Evolutionary conservation across 2,113 vertebrate species (phyloP).

Genomic region (Leiothrix lutea): DNA sequence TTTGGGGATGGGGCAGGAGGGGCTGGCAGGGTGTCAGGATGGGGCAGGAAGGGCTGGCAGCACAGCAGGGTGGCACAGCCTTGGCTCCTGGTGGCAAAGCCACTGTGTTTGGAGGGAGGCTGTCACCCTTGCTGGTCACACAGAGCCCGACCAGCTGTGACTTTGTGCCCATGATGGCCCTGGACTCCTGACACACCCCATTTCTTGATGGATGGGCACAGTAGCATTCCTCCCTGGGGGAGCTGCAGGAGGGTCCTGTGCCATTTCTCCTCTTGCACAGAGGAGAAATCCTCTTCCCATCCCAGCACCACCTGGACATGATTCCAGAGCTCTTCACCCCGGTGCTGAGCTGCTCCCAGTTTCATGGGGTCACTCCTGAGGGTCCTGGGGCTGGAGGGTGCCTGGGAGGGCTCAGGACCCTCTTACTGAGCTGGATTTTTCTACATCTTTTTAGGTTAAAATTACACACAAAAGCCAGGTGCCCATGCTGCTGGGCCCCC

Average conservation of each 20-base stretch:
- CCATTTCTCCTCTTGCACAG: background rate
- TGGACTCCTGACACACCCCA: rapidly evolving
- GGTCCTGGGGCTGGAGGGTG: background rate
- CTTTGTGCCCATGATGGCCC: rapidly evolving
- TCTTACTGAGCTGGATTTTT: background rate
- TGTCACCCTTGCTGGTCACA: background rate
- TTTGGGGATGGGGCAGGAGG: no score
- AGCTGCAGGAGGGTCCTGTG: background rate
- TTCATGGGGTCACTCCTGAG: rapidly evolving
- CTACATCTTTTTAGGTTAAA: conserved; percentile 78
- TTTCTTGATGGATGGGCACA: rapidly evolving
- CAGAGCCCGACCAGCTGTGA: background rate
- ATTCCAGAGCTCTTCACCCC: rapidly evolving
- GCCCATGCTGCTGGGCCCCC: conserved; percentile 89
- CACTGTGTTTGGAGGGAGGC: background rate
- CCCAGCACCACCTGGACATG: background rate
- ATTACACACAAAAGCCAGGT: conserved; percentile 97
- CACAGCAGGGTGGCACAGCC: background rate
- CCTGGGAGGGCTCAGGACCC: background rate
- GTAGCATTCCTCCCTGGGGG: background rate
- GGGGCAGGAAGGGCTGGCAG: background rate
- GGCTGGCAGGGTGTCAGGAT: rapidly evolving
- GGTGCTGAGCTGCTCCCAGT: background rate
- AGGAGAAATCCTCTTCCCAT: background rate
- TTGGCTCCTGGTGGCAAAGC: background rate